These are phyloP conservation scores for Apteryx owenii DNA, from an alignment of 2,113 vertebrate genomes.

Conservation along the genomic window DNA sequence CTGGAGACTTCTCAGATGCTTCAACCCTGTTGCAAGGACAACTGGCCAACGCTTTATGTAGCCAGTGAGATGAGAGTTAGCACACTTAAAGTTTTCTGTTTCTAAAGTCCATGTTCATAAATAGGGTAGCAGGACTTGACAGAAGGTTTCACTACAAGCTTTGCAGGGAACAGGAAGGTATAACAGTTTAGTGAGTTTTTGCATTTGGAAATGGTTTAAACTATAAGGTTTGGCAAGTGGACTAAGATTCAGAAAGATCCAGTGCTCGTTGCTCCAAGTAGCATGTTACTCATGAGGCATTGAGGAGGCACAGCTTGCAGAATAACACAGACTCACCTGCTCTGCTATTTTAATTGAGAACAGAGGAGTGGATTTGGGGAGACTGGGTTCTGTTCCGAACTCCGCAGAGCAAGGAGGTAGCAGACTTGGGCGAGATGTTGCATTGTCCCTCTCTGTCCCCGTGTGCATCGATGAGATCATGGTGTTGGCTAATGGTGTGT, in stretches of 20 bases:
- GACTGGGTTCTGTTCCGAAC: not conserved
- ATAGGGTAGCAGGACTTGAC: not conserved
- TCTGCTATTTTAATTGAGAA: not conserved
- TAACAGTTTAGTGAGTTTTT: not conserved
- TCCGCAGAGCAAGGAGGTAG: not conserved
- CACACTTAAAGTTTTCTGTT: not conserved
- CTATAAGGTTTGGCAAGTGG: not conserved
- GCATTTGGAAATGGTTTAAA: not conserved
- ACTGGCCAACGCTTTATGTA: not conserved
- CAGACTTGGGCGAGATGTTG: not conserved
- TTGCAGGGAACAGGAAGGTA: too few relatives aligned
- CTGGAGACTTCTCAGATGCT: not conserved
- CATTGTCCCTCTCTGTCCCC: rapidly evolving
- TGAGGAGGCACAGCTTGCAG: too few relatives aligned
- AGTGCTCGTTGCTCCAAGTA: not conserved
- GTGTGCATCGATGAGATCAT: not conserved
- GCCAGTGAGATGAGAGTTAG: not conserved
- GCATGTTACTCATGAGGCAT: not conserved
- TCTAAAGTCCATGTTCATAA: not conserved
- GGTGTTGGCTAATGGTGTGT: not conserved
- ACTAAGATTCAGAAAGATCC: not conserved
- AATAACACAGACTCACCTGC: not conserved
- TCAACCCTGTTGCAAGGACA: not conserved
- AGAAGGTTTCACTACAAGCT: too few relatives aligned
- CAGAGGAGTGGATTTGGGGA: not conserved